These are phyloP conservation scores for Numida meleagris DNA, from an alignment of 2,113 vertebrate species.

Conservation along the genomic window DNA sequence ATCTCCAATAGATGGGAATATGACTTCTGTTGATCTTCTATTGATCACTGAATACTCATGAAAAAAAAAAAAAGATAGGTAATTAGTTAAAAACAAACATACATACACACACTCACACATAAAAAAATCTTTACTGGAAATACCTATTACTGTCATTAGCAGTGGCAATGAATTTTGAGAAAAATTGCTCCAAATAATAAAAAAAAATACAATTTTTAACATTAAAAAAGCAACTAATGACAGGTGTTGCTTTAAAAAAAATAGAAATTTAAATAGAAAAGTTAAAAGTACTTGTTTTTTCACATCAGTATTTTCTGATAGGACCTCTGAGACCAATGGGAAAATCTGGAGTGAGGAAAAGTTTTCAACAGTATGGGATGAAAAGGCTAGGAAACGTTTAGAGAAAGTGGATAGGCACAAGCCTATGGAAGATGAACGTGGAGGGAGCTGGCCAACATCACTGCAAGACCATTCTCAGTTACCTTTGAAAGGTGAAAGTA, in stretches of 20 bases:
- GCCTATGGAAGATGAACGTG: neutral
- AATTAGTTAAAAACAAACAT: too few species aligned
- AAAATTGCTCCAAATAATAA: neutral
- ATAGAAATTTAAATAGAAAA: neutral
- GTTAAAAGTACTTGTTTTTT: neutral
- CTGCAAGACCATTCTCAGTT: neutral
- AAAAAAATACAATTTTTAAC: accelerated
- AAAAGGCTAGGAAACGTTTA: neutral
- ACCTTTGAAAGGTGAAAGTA: neutral
- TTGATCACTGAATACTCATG: neutral
- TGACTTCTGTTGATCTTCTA: neutral
- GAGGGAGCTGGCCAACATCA: neutral
- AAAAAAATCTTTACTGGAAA: too few species aligned
- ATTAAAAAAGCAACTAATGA: neutral
- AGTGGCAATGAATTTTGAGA: neutral
- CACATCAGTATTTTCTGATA: neutral
- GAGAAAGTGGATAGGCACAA: neutral
- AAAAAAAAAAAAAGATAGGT: neutral
- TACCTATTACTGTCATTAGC: neutral
- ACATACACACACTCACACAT: too few species aligned
- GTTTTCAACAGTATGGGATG: neutral
- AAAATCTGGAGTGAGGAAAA: neutral
- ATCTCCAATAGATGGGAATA: neutral
- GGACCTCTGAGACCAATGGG: neutral
- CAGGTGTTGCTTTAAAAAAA: too few species aligned